Conservation (phyloP, 2,797 vertebrate genomes). For the Jordanella pulchra region DNA sequence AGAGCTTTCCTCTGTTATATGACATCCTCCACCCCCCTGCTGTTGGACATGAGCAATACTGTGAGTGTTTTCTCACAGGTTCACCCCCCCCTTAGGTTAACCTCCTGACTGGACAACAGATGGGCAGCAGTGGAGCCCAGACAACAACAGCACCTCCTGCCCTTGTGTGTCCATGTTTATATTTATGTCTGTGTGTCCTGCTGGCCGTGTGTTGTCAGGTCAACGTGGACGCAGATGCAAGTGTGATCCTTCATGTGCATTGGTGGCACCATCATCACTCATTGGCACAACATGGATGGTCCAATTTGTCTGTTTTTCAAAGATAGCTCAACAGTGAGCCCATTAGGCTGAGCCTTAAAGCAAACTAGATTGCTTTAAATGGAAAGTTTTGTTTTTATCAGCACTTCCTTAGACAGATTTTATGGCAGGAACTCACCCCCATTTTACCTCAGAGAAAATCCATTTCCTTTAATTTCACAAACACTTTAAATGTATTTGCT, state of each 20-base stretch:
- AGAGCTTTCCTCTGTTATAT: constrained; percentile 52
- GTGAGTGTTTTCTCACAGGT: constrained; percentile 59
- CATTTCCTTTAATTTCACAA: constrained; percentile 8
- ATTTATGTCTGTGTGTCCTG: constrained; percentile 20
- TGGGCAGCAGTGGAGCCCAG: constrained; percentile 62
- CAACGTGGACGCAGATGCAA: constrained; percentile 71
- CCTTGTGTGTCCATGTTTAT: constrained; percentile 19
- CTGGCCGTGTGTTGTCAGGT: constrained; percentile 73
- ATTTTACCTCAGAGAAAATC: constrained; percentile 13
- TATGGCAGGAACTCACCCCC: background rate
- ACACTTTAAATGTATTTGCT: background rate
- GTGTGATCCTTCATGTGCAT: constrained; percentile 69
- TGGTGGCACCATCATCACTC: constrained; percentile 76
- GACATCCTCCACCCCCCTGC: constrained; percentile 57
- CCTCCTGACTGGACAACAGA: constrained; percentile 78
- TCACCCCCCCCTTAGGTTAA: constrained; percentile 52
- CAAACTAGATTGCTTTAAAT: constrained; percentile 2
- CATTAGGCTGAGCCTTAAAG: constrained; percentile 13
- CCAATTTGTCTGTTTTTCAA: constrained; percentile 47
- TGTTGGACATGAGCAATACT: constrained; percentile 71
- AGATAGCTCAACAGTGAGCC: constrained; percentile 35
- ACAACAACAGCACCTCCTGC: constrained; percentile 67
- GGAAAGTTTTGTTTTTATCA: background rate
- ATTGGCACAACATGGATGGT: constrained; percentile 56
- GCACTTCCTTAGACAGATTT: background rate